phyloP scores from a whole-genome alignment of 2,888 invertebrate species.

The Melikaiella ostensackeni region DNA sequence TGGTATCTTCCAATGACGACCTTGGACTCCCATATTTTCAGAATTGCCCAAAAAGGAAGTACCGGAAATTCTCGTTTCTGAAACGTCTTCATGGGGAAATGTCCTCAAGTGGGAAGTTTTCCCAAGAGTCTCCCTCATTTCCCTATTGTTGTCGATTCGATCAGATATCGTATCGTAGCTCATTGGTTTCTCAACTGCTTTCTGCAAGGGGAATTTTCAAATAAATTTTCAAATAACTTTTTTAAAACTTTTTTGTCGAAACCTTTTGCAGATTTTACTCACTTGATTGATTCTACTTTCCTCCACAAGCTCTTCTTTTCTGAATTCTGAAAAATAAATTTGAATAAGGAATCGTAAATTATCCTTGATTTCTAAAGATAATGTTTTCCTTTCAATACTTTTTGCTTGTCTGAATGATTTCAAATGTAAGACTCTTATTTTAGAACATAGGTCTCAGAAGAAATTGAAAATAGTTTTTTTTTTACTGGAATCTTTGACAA shows the following conservation, averaged over 20 bases:
- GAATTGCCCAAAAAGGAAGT: neutral
- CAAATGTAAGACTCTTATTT: neutral
- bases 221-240: neutral
- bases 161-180: neutral
- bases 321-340: slow-evolving; percentile 12
- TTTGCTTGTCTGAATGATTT: neutral
- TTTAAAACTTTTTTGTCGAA: neutral
- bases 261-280: slow-evolving; percentile 1
- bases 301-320: neutral
- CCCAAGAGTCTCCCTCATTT: neutral
- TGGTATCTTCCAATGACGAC: neutral
- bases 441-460: neutral
- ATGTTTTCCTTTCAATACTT: neutral
- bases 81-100: neutral
- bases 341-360: neutral
- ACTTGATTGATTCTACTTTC: slow-evolving; percentile 19
- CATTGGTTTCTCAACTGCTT: neutral
- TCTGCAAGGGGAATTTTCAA: neutral
- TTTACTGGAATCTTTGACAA: neutral
- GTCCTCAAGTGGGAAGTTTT: neutral
- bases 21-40: neutral
- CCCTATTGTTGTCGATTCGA: neutral
- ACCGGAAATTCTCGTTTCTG: neutral
- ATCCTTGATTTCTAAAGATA: neutral
- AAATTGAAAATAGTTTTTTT: neutral